phyloP scores from a whole-genome alignment of 1,140 invertebrate genomes.

The Yoshiicerus persimilis region DNA sequence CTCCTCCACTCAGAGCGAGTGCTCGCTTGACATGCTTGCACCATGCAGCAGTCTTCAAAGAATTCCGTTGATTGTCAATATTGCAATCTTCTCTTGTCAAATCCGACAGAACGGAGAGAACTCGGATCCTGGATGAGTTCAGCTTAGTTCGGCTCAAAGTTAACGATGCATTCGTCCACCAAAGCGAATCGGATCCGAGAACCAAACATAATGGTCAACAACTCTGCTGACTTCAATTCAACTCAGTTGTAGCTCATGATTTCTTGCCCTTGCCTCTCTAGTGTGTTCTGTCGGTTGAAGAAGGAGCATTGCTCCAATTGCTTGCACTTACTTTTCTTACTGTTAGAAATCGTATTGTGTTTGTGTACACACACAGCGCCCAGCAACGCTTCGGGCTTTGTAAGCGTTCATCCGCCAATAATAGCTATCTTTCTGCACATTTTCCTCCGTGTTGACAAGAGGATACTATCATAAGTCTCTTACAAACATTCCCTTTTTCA shows the following conservation, averaged over 20 bases:
- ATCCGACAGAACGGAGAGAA: not conserved
- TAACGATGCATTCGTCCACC: not conserved
- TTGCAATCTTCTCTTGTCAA: slow-evolving; percentile 17
- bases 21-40: not conserved
- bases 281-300: no score
- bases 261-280: not conserved
- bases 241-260: not conserved
- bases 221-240: not conserved
- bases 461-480: not conserved
- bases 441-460: not conserved
- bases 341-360: not conserved
- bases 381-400: not conserved
- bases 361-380: not conserved
- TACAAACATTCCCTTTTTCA: not conserved
- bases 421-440: slow-evolving; percentile 4
- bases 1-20: not conserved
- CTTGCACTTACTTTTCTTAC: not conserved
- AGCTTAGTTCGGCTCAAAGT: not conserved
- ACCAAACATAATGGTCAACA: not conserved
- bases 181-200: not conserved
- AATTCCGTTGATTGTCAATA: slow-evolving; percentile 22
- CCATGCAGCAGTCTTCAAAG: not conserved
- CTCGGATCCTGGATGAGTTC: not conserved
- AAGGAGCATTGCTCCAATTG: not conserved
- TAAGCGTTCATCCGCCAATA: not conserved